Base-by-base conservation (phyloP, 1,140 invertebrate genomes). In the Batillaria attramentaria region DNA sequence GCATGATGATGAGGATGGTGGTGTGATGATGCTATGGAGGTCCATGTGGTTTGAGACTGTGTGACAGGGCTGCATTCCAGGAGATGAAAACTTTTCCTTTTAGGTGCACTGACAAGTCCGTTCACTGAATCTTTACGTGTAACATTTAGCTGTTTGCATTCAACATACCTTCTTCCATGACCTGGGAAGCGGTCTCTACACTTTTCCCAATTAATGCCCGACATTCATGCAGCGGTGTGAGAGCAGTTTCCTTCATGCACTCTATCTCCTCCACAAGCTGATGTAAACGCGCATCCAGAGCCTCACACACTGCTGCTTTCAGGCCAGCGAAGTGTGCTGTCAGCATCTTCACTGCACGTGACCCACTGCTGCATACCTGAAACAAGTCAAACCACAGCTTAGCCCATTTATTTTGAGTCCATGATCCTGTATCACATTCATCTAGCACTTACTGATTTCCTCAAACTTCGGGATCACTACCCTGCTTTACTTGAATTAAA, bases 131-230 rank as follows among this genome's bases (percentile, higher is more conserved):
- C 18, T 79, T 33, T 4, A 3, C 62, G 28, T 62, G 37, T 13
- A 57, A 33, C 16, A 62, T 0, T 74, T 35, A 60, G 24, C 4
- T 28, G 50, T 54, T 18, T 3, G n/a, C 50, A n/a, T n/a, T n/a
- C 3, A 54, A 18, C 50, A 54, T 75, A 86, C 87, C 87, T 82
- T 88, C 85, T 24, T 86, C 83, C 86, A 88, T 86, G 46, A 88
- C 80, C 39, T 75, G 57, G 0, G 77, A 66, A 37, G 86, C 87
- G 41, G 78, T 83, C 33, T 75, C 78, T 18, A 87, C 79, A 46
- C 83, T 81, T n/a, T 86, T 75, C 62, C 84, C 79, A 31, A 88
- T 84, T 35, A 88, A 60, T 28, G 83, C 80, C 54, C 86, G 79
- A 83, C 85, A 85, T 65, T 86, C 78, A 42, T 77, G 77, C 46